Evolutionary conservation across 2,888 invertebrate genomes (phyloP).

Genomic region (Tinea pellionella): DNA sequence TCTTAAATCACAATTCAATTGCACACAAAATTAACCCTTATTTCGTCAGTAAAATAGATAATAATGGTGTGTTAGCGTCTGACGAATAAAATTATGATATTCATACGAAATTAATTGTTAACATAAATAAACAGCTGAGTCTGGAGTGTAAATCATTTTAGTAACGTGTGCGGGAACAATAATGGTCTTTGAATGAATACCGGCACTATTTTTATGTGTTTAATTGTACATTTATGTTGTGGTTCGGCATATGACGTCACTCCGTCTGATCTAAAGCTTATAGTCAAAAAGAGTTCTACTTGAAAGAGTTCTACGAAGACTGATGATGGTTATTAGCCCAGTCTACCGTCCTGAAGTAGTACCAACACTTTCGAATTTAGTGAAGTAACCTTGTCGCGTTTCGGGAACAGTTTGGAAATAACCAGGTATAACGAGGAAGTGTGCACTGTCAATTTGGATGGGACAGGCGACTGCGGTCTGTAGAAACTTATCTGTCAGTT

Average conservation of each 20-base stretch:
- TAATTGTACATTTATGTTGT: not conserved
- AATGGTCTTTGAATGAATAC: not conserved
- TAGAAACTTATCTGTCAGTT: too few relatives aligned
- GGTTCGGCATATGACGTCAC: not conserved
- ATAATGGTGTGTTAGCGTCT: slow-evolving; percentile 14
- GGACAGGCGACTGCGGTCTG: too few relatives aligned
- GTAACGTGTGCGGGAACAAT: not conserved
- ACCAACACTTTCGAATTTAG: too few relatives aligned
- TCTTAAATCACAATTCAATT: not conserved
- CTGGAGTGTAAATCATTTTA: slow-evolving; percentile 1
- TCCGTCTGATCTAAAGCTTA: too few relatives aligned
- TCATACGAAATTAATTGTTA: slow-evolving; percentile 9
- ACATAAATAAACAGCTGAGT: not conserved
- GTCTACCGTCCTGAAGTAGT: too few relatives aligned
- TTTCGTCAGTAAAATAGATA: not conserved
- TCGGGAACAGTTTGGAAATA: too few relatives aligned
- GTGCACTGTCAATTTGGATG: too few relatives aligned
- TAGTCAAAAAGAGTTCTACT: too few relatives aligned
- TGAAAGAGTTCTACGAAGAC: too few relatives aligned
- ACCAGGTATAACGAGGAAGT: too few relatives aligned
- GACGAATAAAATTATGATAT: slow-evolving; percentile 11
- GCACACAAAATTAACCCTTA: slow-evolving; percentile 20
- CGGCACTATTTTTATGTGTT: not conserved
- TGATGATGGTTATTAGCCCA: too few relatives aligned
- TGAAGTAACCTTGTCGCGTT: too few relatives aligned